These are phyloP conservation scores for Heteropelma amictum DNA, from an alignment of 2,888 invertebrate genomes.

Conservation along the genomic window DNA sequence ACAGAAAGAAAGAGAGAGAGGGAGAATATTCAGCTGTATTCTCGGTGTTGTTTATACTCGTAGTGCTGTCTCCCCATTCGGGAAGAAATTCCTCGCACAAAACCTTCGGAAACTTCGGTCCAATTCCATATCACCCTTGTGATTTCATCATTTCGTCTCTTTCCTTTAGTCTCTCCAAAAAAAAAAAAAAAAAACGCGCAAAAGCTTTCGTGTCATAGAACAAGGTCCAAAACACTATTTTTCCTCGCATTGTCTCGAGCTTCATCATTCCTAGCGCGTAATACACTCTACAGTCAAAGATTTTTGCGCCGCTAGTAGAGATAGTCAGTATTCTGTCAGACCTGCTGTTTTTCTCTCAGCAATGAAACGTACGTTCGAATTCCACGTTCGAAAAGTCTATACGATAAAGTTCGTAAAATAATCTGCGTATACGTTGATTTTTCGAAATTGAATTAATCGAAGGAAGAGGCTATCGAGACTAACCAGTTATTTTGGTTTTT, in stretches of 20 bases:
- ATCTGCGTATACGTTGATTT: no score
- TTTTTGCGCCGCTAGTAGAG: neutral
- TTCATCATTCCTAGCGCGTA: neutral
- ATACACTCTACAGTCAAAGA: neutral
- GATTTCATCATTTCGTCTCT: constrained; percentile 2
- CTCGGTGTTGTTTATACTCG: constrained; percentile 33
- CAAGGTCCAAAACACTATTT: neutral
- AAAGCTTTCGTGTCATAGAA: no score
- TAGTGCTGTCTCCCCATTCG: constrained; percentile 52
- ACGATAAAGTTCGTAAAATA: no score
- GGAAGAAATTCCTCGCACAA: constrained; percentile 52
- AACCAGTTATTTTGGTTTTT: no score
- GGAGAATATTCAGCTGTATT: neutral
- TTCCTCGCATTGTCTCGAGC: neutral
- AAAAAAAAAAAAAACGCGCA: no score
- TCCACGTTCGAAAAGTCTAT: no score
- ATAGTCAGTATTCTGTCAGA: neutral
- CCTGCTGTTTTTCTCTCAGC: no score
- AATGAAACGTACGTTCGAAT: neutral
- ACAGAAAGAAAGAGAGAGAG: constrained; percentile 9
- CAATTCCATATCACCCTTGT: constrained; percentile 2
- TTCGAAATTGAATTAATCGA: no score
- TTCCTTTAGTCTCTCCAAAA: constrained; percentile 14
- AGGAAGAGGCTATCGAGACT: no score
- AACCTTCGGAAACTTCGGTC: constrained; percentile 44